Conservation (phyloP, 2,797 vertebrate species). For the Trachops cirrhosus region DNA sequence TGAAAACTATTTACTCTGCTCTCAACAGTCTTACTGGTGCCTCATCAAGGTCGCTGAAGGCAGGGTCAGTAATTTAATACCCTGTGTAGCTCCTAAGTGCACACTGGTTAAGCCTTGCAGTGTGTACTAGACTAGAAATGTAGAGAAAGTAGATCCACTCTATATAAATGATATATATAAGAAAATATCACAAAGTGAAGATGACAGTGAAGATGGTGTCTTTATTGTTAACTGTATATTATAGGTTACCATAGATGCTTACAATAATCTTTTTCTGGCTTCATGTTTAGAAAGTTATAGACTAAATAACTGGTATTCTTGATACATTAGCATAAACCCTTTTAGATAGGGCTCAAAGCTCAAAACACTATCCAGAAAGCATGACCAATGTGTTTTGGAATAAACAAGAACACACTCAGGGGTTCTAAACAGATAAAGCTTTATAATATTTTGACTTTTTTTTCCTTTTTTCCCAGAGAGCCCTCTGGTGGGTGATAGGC, state of each 20-base stretch:
- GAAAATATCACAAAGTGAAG: not conserved
- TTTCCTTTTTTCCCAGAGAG: slow-evolving; percentile 42
- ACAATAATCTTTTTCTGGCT: not conserved
- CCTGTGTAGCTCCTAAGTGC: accelerated
- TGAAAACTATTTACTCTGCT: not conserved
- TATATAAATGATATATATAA: not conserved
- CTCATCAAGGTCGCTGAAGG: not conserved
- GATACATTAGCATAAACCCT: not conserved
- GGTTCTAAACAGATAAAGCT: slow-evolving; percentile 5
- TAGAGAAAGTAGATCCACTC: not conserved
- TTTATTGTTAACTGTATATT: not conserved
- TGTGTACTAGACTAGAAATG: not conserved
- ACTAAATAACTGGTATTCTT: not conserved
- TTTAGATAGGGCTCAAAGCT: not conserved
- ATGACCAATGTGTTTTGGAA: not conserved
- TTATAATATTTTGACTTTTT: not conserved
- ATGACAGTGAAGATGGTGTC: not conserved
- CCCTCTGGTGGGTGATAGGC: slow-evolving; percentile 66
- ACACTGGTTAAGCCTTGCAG: not conserved
- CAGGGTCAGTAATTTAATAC: not conserved
- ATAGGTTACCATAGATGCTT: not conserved
- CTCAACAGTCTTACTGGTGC: not conserved
- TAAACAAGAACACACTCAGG: not conserved
- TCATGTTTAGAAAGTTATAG: not conserved
- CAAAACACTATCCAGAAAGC: not conserved